Conservation (phyloP, 2,797 vertebrate genomes). For the Xiphorhynchus erythropygius region DNA sequence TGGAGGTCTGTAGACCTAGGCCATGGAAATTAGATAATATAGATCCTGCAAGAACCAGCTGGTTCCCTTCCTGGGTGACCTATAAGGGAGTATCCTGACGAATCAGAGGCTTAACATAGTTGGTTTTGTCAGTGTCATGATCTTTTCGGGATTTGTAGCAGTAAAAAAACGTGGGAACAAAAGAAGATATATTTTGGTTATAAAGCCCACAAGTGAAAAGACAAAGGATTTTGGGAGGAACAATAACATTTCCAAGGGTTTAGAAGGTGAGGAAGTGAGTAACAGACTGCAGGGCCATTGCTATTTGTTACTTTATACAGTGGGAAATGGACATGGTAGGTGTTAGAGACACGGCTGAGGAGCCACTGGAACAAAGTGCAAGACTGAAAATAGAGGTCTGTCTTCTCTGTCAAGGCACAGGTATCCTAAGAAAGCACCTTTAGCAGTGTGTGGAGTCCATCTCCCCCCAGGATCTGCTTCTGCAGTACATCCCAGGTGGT, state of each 20-base stretch:
- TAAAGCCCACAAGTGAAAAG: neutral
- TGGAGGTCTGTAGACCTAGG: neutral
- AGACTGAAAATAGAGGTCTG: neutral
- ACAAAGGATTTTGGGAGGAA: neutral
- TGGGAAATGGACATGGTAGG: neutral
- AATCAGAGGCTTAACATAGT: neutral
- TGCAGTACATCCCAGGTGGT: neutral
- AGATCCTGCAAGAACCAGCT: neutral
- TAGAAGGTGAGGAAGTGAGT: neutral
- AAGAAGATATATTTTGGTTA: neutral
- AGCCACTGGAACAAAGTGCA: neutral
- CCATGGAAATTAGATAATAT: neutral
- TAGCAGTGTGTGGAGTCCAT: neutral
- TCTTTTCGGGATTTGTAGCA: neutral
- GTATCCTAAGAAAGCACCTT: neutral
- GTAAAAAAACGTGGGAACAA: neutral
- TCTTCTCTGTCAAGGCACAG: neutral
- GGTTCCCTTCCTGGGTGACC: neutral
- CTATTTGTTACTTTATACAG: neutral
- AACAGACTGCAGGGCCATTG: neutral
- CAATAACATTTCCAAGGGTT: neutral
- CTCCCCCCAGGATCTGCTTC: neutral
- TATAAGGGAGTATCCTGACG: neutral
- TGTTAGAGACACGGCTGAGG: neutral
- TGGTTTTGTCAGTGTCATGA: neutral